Conservation (phyloP, 2,797 vertebrate genomes). For the Danio tinwini region DNA sequence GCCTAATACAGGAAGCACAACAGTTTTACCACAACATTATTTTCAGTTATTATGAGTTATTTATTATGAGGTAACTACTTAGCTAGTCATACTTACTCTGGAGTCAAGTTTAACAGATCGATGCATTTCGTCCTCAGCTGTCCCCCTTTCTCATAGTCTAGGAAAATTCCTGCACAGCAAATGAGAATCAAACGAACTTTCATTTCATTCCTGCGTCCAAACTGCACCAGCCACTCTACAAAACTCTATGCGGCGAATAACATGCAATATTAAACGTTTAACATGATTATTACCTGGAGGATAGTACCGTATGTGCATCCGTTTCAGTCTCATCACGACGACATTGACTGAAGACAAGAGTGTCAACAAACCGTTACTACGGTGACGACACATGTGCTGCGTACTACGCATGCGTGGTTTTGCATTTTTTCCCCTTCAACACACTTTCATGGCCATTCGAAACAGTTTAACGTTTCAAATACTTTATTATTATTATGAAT, state of each 20-base stretch:
- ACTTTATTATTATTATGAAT: not conserved
- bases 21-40: too few species aligned
- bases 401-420: slow-evolving; percentile 60
- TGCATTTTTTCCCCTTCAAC: not conserved
- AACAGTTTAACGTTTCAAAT: not conserved
- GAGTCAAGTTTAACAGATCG: slow-evolving; percentile 86
- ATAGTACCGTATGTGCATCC: slow-evolving; percentile 90
- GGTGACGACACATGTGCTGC: slow-evolving; percentile 40
- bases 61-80: not conserved
- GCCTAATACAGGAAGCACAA: not conserved
- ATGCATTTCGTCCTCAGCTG: slow-evolving; percentile 86
- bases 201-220: too few species aligned
- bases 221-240: not conserved
- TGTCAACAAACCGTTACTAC: slow-evolving; percentile 73
- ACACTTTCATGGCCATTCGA: not conserved
- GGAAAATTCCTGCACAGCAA: slow-evolving; percentile 83
- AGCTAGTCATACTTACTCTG: slow-evolving; percentile 78
- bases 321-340: slow-evolving; percentile 83
- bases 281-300: slow-evolving; percentile 80
- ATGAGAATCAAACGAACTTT: not conserved
- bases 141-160: slow-evolving; percentile 88
- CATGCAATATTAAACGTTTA: not conserved
- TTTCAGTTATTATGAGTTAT: too few species aligned
- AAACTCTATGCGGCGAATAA: not conserved
- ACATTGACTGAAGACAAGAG: not conserved